phyloP scores from a whole-genome alignment of 2,113 vertebrate genomes.

The Triplophysa tibetana region DNA sequence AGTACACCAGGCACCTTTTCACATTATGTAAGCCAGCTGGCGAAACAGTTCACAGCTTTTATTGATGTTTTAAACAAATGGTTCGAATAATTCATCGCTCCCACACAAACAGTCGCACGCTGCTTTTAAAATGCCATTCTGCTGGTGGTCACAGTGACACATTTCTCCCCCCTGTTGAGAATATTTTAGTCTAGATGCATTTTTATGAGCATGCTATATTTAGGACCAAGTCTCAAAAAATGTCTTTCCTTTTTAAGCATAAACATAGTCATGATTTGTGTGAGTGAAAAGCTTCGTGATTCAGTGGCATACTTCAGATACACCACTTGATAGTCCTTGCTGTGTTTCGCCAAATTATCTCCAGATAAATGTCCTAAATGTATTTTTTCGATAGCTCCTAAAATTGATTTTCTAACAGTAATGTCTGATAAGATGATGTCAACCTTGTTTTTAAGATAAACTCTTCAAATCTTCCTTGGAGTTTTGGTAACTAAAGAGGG shows the following conservation, averaged over 20 bases:
- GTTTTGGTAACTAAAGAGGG: no score
- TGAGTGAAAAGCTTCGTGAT: not conserved
- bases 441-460: no score
- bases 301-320: not conserved
- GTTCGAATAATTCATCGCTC: not conserved
- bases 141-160: not conserved
- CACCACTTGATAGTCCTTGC: not conserved
- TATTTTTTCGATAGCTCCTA: no score
- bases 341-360: no score
- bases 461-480: no score
- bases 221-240: not conserved
- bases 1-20: not conserved
- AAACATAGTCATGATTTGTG: not conserved
- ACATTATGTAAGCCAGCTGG: constrained; percentile 18
- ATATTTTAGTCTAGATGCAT: not conserved
- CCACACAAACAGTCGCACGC: not conserved
- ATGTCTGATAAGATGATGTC: no score
- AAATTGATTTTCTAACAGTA: no score
- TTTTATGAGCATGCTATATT: constrained; percentile 25
- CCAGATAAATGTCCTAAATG: no score
- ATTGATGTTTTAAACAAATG: constrained; percentile 5
- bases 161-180: constrained; percentile 32
- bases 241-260: not conserved
- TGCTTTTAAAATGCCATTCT: not conserved
- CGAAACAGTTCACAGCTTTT: not conserved